Evolutionary conservation across 2,113 vertebrate species (phyloP).

Genomic region (Nettapus auritus): DNA sequence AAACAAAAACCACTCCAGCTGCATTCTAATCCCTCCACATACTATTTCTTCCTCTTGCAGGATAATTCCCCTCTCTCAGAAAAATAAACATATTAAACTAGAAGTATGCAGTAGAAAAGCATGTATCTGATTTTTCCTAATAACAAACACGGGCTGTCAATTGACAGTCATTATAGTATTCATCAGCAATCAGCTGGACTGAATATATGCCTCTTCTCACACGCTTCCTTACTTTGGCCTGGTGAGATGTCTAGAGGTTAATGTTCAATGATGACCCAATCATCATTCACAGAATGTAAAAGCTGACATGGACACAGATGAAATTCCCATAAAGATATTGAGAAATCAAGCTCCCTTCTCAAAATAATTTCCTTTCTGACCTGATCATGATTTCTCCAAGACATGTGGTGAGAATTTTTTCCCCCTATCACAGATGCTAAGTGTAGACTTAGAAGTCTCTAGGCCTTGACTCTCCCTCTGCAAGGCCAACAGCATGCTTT

Average conservation of each 20-base stretch:
- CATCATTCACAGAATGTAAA: background rate
- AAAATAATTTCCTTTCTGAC: background rate
- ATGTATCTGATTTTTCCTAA: background rate
- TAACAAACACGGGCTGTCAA: background rate
- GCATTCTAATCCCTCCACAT: background rate
- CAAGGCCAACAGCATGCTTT: background rate
- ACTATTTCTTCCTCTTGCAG: background rate
- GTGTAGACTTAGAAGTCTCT: background rate
- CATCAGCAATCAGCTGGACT: background rate
- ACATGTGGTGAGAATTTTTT: background rate
- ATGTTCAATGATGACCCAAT: background rate
- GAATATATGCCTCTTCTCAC: background rate
- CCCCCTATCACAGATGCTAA: background rate
- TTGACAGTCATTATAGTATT: rapidly evolving
- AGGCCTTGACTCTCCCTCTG: background rate
- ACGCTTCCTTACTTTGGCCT: background rate
- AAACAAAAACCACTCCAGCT: background rate
- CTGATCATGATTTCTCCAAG: background rate
- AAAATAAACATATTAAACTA: background rate
- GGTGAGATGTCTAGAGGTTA: background rate
- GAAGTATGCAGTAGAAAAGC: background rate
- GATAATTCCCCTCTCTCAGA: background rate
- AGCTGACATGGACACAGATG: background rate
- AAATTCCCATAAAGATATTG: rapidly evolving
- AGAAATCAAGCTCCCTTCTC: background rate